These are phyloP conservation scores for Lypha dubia DNA, from an alignment of 2,888 invertebrate genomes.

Conservation along the genomic window DNA sequence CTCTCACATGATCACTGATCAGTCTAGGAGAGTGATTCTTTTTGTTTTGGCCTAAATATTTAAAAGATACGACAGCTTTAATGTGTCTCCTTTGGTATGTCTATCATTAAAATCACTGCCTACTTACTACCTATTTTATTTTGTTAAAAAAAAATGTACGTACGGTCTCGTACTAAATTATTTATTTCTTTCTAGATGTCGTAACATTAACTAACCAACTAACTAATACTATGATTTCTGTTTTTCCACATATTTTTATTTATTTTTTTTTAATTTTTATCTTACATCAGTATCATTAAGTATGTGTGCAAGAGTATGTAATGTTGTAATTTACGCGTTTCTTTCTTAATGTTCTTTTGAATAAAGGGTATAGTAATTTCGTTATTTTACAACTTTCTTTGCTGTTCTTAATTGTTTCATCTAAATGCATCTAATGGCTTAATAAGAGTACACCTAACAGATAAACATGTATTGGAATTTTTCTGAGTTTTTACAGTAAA, in stretches of 20 bases:
- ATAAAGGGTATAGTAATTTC: slow-evolving; percentile 56
- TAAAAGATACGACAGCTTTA: slow-evolving; percentile 27
- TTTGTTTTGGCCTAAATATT: slow-evolving; percentile 29
- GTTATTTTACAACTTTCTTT: slow-evolving; percentile 78
- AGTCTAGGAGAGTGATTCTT: slow-evolving; percentile 6
- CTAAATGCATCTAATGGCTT: slow-evolving; percentile 76
- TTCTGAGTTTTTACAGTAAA: neutral
- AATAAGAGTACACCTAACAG: slow-evolving; percentile 70
- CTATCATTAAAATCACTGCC: slow-evolving; percentile 53
- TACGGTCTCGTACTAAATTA: neutral
- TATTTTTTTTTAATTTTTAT: slow-evolving; percentile 11
- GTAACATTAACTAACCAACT: neutral
- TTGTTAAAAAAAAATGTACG: neutral
- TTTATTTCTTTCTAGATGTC: neutral
- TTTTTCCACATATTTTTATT: slow-evolving; percentile 9
- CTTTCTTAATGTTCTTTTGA: slow-evolving; percentile 44
- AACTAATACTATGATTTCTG: neutral
- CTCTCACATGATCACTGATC: slow-evolving; percentile 41
- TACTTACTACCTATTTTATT: slow-evolving; percentile 37
- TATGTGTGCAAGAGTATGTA: neutral
- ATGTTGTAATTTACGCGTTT: neutral
- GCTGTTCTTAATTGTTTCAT: slow-evolving; percentile 79
- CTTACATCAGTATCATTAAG: neutral
- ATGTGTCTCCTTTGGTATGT: slow-evolving; percentile 34
- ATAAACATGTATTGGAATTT: neutral